A percentile compares a stretch with the other conserved stretches of the same genome.
Conservation (phyloP, 2,888 invertebrate species). For the Luperina testacea region DNA sequence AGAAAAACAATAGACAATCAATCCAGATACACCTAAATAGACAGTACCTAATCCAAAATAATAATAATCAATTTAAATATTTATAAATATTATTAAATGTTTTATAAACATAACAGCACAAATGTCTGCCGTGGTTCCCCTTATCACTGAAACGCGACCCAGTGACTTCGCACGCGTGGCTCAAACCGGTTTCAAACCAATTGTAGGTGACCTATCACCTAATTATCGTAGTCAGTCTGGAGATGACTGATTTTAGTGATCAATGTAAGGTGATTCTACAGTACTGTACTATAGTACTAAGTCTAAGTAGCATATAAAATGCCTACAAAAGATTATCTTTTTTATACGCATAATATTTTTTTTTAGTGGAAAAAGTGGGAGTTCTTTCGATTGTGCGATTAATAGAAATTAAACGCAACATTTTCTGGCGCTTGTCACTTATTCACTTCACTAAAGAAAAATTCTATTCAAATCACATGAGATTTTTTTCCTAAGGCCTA, state of each 20-base stretch:
- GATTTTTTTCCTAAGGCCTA: neutral
- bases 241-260: slow-evolving; percentile 37
- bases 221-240: slow-evolving; percentile 45
- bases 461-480: neutral
- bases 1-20: neutral
- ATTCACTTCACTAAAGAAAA: neutral
- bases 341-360: neutral
- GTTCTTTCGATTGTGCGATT: neutral
- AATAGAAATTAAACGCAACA: neutral
- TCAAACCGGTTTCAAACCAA: slow-evolving; percentile 53
- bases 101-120: slow-evolving; percentile 29
- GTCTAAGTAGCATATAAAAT: neutral
- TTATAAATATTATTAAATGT: slow-evolving; percentile 9
- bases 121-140: slow-evolving; percentile 25
- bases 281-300: neutral
- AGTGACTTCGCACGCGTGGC: slow-evolving; percentile 55
- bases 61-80: slow-evolving; percentile 21
- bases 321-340: neutral
- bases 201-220: slow-evolving; percentile 52
- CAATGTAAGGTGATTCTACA: slow-evolving; percentile 36
- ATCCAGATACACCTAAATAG: neutral
- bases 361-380: neutral
- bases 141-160: slow-evolving; percentile 52
- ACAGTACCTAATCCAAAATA: slow-evolving; percentile 5
- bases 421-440: neutral